Conservation (phyloP, 2,888 invertebrate genomes). For the Diachrysia chrysitis region DNA sequence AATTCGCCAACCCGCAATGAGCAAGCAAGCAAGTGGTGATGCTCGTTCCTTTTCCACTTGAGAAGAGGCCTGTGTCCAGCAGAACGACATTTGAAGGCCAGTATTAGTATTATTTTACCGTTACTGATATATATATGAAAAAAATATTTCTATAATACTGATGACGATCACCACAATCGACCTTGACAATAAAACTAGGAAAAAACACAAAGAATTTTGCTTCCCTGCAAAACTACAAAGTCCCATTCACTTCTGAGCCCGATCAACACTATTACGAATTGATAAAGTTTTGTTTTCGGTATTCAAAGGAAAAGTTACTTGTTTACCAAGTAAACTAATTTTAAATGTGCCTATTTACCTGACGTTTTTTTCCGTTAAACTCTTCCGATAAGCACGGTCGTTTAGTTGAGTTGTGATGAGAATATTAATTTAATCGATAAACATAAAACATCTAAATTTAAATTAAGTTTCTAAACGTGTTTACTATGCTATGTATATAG, state of each 20-base stretch:
- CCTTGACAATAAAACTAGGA: not conserved
- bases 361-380: constrained; percentile 31
- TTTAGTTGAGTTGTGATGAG: constrained; percentile 24
- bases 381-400: constrained; percentile 30
- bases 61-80: too few species aligned
- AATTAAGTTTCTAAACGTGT: not conserved
- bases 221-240: constrained; percentile 1
- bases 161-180: not conserved
- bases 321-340: constrained; percentile 35
- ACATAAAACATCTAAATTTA: not conserved
- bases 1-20: too few species aligned
- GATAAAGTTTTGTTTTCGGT: constrained; percentile 21
- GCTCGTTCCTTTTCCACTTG: too few species aligned
- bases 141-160: not conserved
- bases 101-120: too few species aligned
- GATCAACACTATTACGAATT: constrained; percentile 19
- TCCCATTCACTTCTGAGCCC: not conserved
- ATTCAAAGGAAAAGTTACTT: constrained; percentile 13
- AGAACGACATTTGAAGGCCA: too few species aligned
- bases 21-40: too few species aligned
- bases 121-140: too few species aligned
- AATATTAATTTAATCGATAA: constrained; percentile 1
- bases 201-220: constrained; percentile 1
- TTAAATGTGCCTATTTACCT: constrained; percentile 41
- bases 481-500: too few species aligned